Conservation (phyloP, 2,888 invertebrate genomes). For the Epirrhoe tristata region DNA sequence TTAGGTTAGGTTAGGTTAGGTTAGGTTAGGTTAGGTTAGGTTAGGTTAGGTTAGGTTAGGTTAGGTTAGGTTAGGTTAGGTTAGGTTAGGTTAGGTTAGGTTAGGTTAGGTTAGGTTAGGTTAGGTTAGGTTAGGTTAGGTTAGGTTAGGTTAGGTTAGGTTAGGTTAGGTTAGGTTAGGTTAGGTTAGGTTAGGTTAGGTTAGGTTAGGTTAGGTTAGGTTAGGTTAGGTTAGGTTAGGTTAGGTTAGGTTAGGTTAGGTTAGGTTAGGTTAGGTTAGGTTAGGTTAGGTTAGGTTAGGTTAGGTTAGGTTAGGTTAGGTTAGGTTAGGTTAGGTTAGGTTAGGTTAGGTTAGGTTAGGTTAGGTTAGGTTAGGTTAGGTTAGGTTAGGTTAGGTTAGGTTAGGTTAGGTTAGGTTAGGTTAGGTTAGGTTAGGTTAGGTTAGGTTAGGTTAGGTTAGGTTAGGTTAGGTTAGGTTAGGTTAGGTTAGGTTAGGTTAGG, state of each 20-base stretch:
- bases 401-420: slow-evolving; percentile 17
- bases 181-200: slow-evolving; percentile 27
- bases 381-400: slow-evolving; percentile 26
- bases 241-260: slow-evolving; percentile 41
- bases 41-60: slow-evolving; percentile 39
- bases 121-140: slow-evolving; percentile 33
- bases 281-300: slow-evolving; percentile 11
- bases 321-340: slow-evolving; percentile 31
- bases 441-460: slow-evolving; percentile 35
- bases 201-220: slow-evolving; percentile 31
- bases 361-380: slow-evolving; percentile 38
- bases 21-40: slow-evolving; percentile 46
- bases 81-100: slow-evolving; percentile 42
- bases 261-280: slow-evolving; percentile 24
- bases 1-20: slow-evolving; percentile 39
- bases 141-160: slow-evolving; percentile 16
- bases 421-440: slow-evolving; percentile 22
- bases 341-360: slow-evolving; percentile 42
- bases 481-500: slow-evolving; percentile 42
- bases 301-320: slow-evolving; percentile 11
- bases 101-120: slow-evolving; percentile 46
- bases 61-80: slow-evolving; percentile 37
- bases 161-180: slow-evolving; percentile 12
- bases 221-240: slow-evolving; percentile 42
- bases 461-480: slow-evolving; percentile 30